A percentile compares a stretch with the other conserved stretches of the same genome.
These are phyloP conservation scores for Choristoneura rosaceana DNA, from an alignment of 2,888 invertebrate species.

Conservation along the genomic window DNA sequence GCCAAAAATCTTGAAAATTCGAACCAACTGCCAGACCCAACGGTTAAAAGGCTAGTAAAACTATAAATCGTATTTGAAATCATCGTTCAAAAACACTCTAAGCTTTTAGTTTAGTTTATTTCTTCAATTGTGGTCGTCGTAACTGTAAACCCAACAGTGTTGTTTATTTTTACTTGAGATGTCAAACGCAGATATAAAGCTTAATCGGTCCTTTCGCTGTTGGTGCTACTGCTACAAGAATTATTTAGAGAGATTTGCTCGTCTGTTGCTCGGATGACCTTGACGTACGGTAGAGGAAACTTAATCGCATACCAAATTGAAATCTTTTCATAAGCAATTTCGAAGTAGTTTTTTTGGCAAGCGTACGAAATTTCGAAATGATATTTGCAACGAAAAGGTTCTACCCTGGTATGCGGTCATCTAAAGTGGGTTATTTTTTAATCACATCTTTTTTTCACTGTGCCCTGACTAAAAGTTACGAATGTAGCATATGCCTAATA, in stretches of 20 bases:
- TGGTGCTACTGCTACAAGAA: constrained; percentile 26
- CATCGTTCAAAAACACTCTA: constrained; percentile 27
- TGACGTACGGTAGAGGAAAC: neutral
- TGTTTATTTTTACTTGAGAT: constrained; percentile 52
- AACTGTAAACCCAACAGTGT: constrained; percentile 46
- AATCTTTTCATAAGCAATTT: no score
- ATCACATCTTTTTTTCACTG: no score
- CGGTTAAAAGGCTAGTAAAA: neutral
- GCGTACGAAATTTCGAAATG: no score
- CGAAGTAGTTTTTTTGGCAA: no score
- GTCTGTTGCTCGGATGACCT: constrained; percentile 6
- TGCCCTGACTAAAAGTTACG: no score
- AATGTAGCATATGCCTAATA: no score
- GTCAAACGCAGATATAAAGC: constrained; percentile 49
- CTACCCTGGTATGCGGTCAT: no score
- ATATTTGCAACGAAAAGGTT: no score
- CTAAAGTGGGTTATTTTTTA: no score
- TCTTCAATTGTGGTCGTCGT: constrained; percentile 29
- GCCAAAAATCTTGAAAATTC: no score
- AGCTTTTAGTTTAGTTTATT: constrained; percentile 24
- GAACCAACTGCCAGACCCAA: no score
- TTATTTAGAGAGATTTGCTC: constrained; percentile 20
- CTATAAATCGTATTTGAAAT: constrained; percentile 22
- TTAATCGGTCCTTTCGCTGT: constrained; percentile 39
- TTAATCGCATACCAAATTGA: no score